Base-by-base conservation (phyloP, 2,888 invertebrate species). In the Erebia ligea region DNA sequence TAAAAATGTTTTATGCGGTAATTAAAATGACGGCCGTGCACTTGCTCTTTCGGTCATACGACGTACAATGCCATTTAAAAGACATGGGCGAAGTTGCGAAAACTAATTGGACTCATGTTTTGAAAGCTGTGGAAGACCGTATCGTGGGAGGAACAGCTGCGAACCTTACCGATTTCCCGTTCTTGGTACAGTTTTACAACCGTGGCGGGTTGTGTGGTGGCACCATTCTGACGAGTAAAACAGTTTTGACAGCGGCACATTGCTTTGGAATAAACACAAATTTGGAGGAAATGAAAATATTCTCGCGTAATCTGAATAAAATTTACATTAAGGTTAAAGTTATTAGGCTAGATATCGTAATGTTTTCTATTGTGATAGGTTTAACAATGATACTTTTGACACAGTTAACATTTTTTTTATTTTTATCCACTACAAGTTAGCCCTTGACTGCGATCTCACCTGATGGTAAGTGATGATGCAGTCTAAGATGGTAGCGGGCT, bases 201-300 rank as follows among this genome's bases (percentile, higher is more conserved):
- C 71, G 58, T 5, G 82, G 81, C 1, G 79, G 79, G 0, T 70
- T 85, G 9, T 86, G 85, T 54, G 79, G 81, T 5, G 85, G 83
- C 0, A 74, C 74, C 1, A 83, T 85, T 25, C 70, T 86, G 42
- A 80, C 82, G 4, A 78, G 70, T 17, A 82, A 81, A 72, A 77
- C 75, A 10, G 80, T 84, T 1, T 57, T 86, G n/a, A 84, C 85
- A 3, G 84, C 84, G 3, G 85, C 83, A 0, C 86, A 86, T 74
- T 86, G 86, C 52, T 84, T 86, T 52, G 82, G 82, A 67, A 72
- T 76, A 17, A 84, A 82, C 64, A 75, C 58, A 10, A 81, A 84
- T 70, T 72, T 81, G 13, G 78, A 73, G 4, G 82, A 83, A 63
- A 85, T 86, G 83, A 75, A 75, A 67, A 75, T 85, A 48, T 73